Base-by-base conservation (phyloP, 2,797 vertebrate genomes). In the Catostomus latipinnis region DNA sequence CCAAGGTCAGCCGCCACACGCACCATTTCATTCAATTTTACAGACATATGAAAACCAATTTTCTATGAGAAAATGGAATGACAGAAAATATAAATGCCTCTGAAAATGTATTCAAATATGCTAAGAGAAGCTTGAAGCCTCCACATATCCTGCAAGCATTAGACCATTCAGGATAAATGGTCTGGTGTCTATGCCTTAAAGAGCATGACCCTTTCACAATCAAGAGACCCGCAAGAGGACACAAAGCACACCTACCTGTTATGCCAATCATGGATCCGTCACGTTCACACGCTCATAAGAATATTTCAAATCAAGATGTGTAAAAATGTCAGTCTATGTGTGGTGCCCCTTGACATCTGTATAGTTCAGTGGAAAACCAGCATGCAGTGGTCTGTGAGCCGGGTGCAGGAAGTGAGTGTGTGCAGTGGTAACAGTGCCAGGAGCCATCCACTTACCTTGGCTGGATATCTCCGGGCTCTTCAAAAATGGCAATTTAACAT, bases 241-340 rank as follows among this genome's bases (percentile, higher is more conserved):
- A 80, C 66, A 87, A 86, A 86, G 74, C 80, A 78, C 85, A 87
- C 88, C 81, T 86, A 89, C 88, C 86, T 88, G 81, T 56, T 71
- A 58, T 65, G 72, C 57, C 85, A 62, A 79, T 50, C 72, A 78
- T 5, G 50, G 54, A 66, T 81, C 78, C 84, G 70, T 83, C 68
- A 65, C 50, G 65, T 61, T 60, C 60, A 62, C 80, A 61, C 63
- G 60, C 75, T 81, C 72, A 63, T 72, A 76, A 52, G 63, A 81
- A 76, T 71, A 81, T 71, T 71, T 81, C 61, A 78, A 72, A 82
- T 65, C 61, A 60, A 80, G 54, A 54, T 75, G 76, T 57, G 74
- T 73, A 69, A 18, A 18, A 16, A 48, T 14, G 8, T 58, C 34
- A 18, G 50, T 71, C 43, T 53, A 9, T 73, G 53, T 73, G 53